Evolutionary conservation across 2,888 invertebrate species (phyloP).

Genomic region (Eurytoma californica): DNA sequence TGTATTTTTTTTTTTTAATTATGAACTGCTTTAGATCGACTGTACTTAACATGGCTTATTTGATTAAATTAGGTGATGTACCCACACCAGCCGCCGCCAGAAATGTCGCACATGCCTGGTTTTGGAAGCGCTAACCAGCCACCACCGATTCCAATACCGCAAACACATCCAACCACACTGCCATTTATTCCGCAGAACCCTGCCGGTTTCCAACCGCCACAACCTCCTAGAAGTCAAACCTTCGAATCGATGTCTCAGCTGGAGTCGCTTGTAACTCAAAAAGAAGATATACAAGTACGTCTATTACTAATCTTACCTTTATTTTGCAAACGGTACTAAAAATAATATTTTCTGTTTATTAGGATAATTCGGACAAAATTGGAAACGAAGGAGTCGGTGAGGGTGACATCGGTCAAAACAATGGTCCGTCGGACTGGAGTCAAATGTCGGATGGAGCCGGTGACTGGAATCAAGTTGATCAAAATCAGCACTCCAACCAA

Average conservation of each 20-base stretch:
- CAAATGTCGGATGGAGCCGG: conserved; percentile 67
- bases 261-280: conserved; percentile 30
- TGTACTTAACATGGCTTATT: neutral
- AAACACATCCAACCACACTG: conserved; percentile 72
- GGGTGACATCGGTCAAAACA: conserved; percentile 63
- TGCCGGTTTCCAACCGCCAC: conserved; percentile 62
- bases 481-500: conserved; percentile 66
- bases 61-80: conserved; percentile 66
- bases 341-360: conserved; percentile 14
- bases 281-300: conserved; percentile 46
- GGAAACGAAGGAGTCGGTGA: conserved; percentile 64
- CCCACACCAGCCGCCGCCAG: conserved; percentile 74
- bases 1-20: no score
- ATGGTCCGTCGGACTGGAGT: conserved; percentile 68
- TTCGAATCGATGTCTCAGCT: conserved; percentile 53
- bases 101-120: conserved; percentile 75
- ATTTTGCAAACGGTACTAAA: neutral
- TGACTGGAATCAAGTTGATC: conserved; percentile 74
- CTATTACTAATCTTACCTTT: neutral
- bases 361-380: conserved; percentile 67
- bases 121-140: conserved; percentile 73
- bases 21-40: neutral
- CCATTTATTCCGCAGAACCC: conserved; percentile 72
- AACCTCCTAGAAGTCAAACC: conserved; percentile 40
- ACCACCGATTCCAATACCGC: conserved; percentile 78